Base-by-base conservation (phyloP, 2,888 invertebrate genomes). In the Torymus tubicola region DNA sequence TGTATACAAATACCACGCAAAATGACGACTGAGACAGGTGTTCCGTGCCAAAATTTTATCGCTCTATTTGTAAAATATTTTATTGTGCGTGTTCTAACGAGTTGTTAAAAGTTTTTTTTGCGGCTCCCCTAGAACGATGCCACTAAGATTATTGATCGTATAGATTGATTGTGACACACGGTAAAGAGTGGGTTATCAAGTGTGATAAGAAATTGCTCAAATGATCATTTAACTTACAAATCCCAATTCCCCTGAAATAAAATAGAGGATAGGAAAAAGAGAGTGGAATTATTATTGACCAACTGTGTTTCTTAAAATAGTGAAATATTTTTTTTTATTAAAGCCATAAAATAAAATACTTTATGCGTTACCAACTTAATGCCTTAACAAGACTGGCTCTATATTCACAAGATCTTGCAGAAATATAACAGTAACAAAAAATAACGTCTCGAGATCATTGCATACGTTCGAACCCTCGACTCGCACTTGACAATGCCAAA, bases 311-410 rank as follows among this genome's bases (percentile, higher is more conserved):
- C 21, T 55, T 68, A 61, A 55, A 52, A 72, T 55, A 60, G n/a
- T n/a, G 3, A 24, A 67, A 53, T 70, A 21, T 79, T 16, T 16
- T 71, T 71, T 74, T 68, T 74, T 74, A 81, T 81, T 81, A 78
- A 78, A 78, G 71, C 65, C 14, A 71, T 81, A 75, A 81, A 71
- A 71, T 78, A 75, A 75, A 71, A 75, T 75, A 78, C 42, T 64
- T 68, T 74, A 42, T 68, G 61, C 18, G 18, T 67, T 52, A 75
- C 67, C 13, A 31, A 73, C 18, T 68, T 61, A 74, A 78, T 78
- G 71, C 75, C n/a, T 75, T 65, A 75, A 64, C 11, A 61, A 69
- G 52, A 72, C 63, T 81, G 64, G 53, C 55, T 78, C 55, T 76
- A 14, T 77, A 69, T 69, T 68, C 58, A 76, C 61, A 78, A 55